phyloP scores from a whole-genome alignment of 2,113 vertebrate genomes.

The Ptilonorhynchus violaceus region DNA sequence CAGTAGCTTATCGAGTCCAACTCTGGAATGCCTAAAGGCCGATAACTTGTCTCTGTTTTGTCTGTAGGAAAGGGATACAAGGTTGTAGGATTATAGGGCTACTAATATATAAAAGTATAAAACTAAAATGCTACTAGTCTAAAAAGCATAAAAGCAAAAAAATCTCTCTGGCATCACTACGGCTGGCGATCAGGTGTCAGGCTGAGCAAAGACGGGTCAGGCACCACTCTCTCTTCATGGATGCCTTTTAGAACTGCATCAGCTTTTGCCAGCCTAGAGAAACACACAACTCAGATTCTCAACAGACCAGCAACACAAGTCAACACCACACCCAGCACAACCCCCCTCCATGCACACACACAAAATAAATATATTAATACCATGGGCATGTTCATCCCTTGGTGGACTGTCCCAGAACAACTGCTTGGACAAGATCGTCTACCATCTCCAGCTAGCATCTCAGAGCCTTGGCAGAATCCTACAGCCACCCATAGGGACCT shows the following conservation, averaged over 20 bases:
- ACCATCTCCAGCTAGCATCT: not conserved
- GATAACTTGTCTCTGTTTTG: too few species aligned
- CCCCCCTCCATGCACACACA: not conserved
- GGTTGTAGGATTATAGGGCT: too few species aligned
- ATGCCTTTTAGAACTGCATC: not conserved
- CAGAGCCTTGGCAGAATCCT: not conserved
- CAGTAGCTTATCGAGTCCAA: too few species aligned
- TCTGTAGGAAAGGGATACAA: too few species aligned
- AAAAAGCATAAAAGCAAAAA: too few species aligned
- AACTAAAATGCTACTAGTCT: too few species aligned
- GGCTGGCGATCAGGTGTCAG: not conserved
- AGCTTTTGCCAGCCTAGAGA: not conserved
- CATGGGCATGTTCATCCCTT: not conserved
- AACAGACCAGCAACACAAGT: not conserved
- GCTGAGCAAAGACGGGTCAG: not conserved
- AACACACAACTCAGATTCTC: not conserved
- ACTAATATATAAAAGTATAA: too few species aligned
- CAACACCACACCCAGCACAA: not conserved
- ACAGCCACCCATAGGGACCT: not conserved
- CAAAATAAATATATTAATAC: not conserved
- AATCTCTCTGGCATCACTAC: too few species aligned
- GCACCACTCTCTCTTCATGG: not conserved
- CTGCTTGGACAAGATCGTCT: not conserved
- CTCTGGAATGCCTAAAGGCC: too few species aligned
- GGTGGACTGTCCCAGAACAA: not conserved